Evolutionary conservation across 2,797 vertebrate species (phyloP).

Genomic region (Sebastes kiyomatsui): DNA sequence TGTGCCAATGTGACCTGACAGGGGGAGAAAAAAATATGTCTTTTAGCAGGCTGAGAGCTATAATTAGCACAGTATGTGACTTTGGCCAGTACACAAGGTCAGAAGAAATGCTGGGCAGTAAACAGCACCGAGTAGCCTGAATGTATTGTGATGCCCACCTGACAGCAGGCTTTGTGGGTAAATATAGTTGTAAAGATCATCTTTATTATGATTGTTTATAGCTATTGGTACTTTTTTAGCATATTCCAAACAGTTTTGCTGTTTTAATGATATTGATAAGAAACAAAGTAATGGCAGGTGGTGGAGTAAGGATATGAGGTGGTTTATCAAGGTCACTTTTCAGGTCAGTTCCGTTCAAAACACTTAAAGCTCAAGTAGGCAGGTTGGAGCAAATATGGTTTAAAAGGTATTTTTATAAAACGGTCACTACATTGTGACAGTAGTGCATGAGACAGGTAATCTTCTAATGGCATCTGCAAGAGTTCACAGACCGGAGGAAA

Average conservation of each 20-base stretch:
- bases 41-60: constrained; percentile 56
- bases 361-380: not conserved
- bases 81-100: constrained; percentile 61
- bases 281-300: not conserved
- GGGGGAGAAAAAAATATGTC: constrained; percentile 31
- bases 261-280: not conserved
- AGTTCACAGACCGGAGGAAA: too few relatives aligned
- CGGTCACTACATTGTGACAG: accelerated
- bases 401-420: too few relatives aligned
- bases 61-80: constrained; percentile 68
- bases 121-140: constrained; percentile 13
- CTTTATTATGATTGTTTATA: not conserved
- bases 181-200: not conserved
- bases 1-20: constrained; percentile 57
- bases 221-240: not conserved
- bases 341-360: not conserved
- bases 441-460: too few relatives aligned
- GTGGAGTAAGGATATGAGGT: not conserved
- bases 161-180: not conserved
- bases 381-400: too few relatives aligned
- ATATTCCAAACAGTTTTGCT: not conserved
- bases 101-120: constrained; percentile 29
- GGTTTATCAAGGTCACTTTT: not conserved
- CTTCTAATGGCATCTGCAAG: too few relatives aligned
- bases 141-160: not conserved